phyloP scores from a whole-genome alignment of 2,888 invertebrate genomes.

The Euphydryas editha region DNA sequence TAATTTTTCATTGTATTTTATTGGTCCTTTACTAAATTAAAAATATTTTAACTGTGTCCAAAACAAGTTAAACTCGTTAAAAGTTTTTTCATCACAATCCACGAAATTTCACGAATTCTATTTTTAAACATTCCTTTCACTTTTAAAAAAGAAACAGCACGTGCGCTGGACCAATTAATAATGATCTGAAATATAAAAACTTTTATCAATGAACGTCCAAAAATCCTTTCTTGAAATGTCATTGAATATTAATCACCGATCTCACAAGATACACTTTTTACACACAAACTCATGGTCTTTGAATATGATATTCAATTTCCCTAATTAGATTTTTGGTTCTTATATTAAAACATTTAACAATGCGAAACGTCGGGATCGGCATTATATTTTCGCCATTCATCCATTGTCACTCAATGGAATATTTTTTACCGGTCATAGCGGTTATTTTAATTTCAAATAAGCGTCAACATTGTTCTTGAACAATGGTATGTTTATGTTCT shows the following conservation, averaged over 20 bases:
- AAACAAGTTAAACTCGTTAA: neutral
- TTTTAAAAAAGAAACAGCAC: slow-evolving; percentile 25
- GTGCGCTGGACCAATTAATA: slow-evolving; percentile 30
- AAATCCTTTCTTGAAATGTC: slow-evolving; percentile 32
- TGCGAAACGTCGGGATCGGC: slow-evolving; percentile 39
- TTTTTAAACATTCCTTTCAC: slow-evolving; percentile 9
- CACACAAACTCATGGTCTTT: slow-evolving; percentile 22
- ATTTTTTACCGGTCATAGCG: slow-evolving; percentile 37
- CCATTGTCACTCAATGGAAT: slow-evolving; percentile 43
- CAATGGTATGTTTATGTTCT: slow-evolving; percentile 45
- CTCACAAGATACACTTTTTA: slow-evolving; percentile 27
- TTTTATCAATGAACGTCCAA: slow-evolving; percentile 20
- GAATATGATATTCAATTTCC: slow-evolving; percentile 49
- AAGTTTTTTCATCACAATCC: slow-evolving; percentile 1
- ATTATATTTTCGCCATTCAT: slow-evolving; percentile 37
- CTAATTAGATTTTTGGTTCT: slow-evolving; percentile 54
- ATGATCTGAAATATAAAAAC: slow-evolving; percentile 21
- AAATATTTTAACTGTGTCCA: slow-evolving; percentile 7
- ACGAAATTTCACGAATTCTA: neutral
- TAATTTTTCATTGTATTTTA: neutral
- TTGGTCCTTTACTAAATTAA: slow-evolving; percentile 7
- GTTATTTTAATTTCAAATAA: slow-evolving; percentile 48
- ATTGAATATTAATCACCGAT: slow-evolving; percentile 35
- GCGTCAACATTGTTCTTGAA: slow-evolving; percentile 43
- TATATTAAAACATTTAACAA: slow-evolving; percentile 44